Base-by-base conservation (phyloP, 2,888 invertebrate genomes). In the Beris morrisii region DNA sequence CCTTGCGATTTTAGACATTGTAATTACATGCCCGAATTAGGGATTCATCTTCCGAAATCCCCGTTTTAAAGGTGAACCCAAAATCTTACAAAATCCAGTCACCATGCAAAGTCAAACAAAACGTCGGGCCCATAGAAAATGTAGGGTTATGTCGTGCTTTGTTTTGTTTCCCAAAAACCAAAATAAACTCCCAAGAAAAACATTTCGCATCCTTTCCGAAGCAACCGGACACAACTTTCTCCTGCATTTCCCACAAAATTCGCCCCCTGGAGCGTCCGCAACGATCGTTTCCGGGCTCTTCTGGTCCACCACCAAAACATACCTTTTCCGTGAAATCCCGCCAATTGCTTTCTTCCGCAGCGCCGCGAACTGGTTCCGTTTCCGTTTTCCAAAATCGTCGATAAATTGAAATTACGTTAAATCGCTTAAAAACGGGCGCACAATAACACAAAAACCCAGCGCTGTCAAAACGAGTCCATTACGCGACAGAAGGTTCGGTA, bases 311-410 rank as follows among this genome's bases (percentile, higher is more conserved):
- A 9, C 44, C 44, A 30, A 45, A 45, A 38, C 9, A 38, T 61
- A 61, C 61, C 61, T 61, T 61, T 61, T 61, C 50, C 50, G 52
- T 38, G 52, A 50, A 50, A 52, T 61, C 61, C 61, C 61, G 61
- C 61, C 61, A 61, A 61, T 61, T 61, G 61, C 61, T 61, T 61
- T 61, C 50, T 61, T 61, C 61, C 61, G 61, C 61, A 50, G 38
- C 50, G 9, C 32, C 52, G 43, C 28, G 38, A 52, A 50, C 32
- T 30, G 22, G 38, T 50, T 50, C 61, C 61, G 61, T 50, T 61
- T 61, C 52, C 50, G 61, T 45, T 61, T 61, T 61, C 31, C 52
- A 38, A 32, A 61, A 38, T 50, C 9, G 52, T 50, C 50, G 61
- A 38, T 32, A 50, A 38, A 50, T 38, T 38, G 52, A 61, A 61